Evolutionary conservation across 2,888 invertebrate genomes (phyloP).

Genomic region (Trisateles emortualis): DNA sequence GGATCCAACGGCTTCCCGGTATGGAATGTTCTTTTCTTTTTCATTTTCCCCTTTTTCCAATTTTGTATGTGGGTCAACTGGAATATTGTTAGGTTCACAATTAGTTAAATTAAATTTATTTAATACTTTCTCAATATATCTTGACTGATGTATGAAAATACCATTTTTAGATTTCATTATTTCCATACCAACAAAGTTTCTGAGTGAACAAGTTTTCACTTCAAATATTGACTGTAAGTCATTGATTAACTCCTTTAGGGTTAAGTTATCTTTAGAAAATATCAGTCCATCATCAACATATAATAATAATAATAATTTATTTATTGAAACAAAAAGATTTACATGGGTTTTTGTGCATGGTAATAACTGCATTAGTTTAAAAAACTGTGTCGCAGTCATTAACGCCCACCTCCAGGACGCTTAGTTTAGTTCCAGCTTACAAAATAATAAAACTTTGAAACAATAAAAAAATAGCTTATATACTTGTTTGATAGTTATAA

Average conservation of each 20-base stretch:
- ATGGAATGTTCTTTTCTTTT: background rate
- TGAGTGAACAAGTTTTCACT: background rate
- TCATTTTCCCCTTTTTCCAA: background rate
- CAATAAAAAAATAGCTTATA: too few species aligned
- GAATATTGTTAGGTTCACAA: constrained; percentile 1
- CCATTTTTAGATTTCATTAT: background rate
- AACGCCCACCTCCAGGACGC: too few species aligned
- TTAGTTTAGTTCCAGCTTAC: too few species aligned
- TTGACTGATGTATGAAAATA: constrained; percentile 5
- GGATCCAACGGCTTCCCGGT: constrained; percentile 4
- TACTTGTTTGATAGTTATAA: too few species aligned
- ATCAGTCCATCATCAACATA: constrained; percentile 4
- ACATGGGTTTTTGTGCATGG: too few species aligned
- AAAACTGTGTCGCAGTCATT: too few species aligned
- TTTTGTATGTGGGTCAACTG: constrained; percentile 4
- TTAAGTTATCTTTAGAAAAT: background rate
- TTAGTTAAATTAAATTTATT: constrained; percentile 2
- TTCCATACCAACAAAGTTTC: constrained; percentile 5
- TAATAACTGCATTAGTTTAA: too few species aligned
- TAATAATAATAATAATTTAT: too few species aligned
- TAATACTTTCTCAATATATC: background rate
- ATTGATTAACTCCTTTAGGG: background rate
- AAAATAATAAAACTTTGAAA: too few species aligned
- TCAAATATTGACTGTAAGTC: background rate
- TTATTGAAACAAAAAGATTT: too few species aligned